Conservation (phyloP, 2,797 vertebrate genomes). For the Craterocephalus amniculus region DNA sequence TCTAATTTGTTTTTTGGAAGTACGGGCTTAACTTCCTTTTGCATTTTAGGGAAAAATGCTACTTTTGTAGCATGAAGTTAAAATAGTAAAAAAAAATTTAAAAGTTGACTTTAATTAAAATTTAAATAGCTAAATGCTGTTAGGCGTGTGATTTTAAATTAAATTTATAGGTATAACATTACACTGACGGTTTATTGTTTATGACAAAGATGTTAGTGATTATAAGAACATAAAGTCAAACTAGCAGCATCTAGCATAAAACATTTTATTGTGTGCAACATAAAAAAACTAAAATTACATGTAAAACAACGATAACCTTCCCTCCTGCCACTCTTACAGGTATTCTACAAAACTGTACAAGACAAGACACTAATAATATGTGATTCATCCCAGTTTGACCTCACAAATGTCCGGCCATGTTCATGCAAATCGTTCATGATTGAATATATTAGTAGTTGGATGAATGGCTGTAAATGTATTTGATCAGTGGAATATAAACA, state of each 20-base stretch:
- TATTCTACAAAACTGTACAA: constrained; percentile 73
- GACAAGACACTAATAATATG: constrained; percentile 33
- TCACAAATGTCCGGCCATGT: constrained; percentile 42
- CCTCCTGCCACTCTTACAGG: background rate
- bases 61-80: too few relatives aligned
- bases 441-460: constrained; percentile 24
- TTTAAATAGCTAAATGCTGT: too few relatives aligned
- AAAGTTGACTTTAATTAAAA: too few relatives aligned
- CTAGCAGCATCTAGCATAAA: constrained; percentile 5
- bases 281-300: constrained; percentile 35
- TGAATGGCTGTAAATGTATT: constrained; percentile 19
- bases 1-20: too few relatives aligned
- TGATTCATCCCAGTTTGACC: constrained; percentile 45
- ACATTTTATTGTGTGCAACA: constrained; percentile 56
- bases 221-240: background rate
- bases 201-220: background rate
- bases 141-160: background rate
- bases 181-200: background rate
- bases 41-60: too few relatives aligned
- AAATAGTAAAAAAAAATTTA: too few relatives aligned
- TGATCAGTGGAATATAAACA: constrained; percentile 48
- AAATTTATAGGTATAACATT: background rate
- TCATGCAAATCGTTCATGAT: constrained; percentile 36
- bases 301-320: constrained; percentile 19
- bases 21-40: too few relatives aligned